phyloP scores from a whole-genome alignment of 2,888 invertebrate species.

The Tetranychus piercei region DNA sequence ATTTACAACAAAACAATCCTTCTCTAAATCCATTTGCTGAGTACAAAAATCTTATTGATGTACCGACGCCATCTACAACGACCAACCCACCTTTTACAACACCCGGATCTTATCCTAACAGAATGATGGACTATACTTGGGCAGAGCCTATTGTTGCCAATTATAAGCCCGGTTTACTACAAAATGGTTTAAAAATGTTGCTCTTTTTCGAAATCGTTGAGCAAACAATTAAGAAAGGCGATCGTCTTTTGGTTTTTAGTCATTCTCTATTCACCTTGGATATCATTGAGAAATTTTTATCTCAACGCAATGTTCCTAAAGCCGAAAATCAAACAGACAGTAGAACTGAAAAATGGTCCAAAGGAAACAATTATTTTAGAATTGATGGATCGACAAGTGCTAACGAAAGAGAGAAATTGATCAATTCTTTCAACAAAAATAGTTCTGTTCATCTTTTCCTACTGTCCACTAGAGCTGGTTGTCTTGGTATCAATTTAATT shows the following conservation, averaged over 20 bases:
- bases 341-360: slow-evolving; percentile 51
- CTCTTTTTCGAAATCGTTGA: slow-evolving; percentile 75
- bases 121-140: slow-evolving; percentile 17
- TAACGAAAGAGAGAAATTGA: slow-evolving; percentile 78
- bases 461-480: slow-evolving; percentile 88
- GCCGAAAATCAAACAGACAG: slow-evolving; percentile 25
- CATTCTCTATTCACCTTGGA: slow-evolving; percentile 87
- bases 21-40: neutral
- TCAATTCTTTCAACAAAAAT: slow-evolving; percentile 85
- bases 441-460: slow-evolving; percentile 70
- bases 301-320: slow-evolving; percentile 42
- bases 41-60: neutral
- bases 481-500: slow-evolving; percentile 85
- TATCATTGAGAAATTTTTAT: slow-evolving; percentile 79
- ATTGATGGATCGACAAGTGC: slow-evolving; percentile 89
- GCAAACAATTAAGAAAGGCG: slow-evolving; percentile 65
- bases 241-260: slow-evolving; percentile 80
- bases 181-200: slow-evolving; percentile 86
- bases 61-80: neutral
- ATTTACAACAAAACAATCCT: neutral
- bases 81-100: slow-evolving; percentile 1
- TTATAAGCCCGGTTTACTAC: slow-evolving; percentile 69
- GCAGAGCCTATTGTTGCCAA: slow-evolving; percentile 24
- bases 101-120: neutral
- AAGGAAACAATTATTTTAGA: slow-evolving; percentile 69